phyloP scores from a whole-genome alignment of 2,888 invertebrate genomes.

The Phengaris arion region DNA sequence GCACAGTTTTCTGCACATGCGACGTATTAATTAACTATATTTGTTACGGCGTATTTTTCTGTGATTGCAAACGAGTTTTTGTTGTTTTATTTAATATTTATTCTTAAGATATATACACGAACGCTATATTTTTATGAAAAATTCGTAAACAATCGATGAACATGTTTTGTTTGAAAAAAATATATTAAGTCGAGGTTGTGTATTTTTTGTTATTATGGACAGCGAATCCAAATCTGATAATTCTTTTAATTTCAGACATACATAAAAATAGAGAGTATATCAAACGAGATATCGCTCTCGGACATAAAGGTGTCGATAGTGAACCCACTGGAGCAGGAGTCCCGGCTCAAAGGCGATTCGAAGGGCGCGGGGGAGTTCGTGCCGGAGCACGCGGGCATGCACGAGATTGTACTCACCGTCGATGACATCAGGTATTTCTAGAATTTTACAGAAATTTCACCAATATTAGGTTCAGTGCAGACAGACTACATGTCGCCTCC shows the following conservation, averaged over 20 bases:
- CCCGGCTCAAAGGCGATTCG: constrained; percentile 81
- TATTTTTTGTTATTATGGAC: too few relatives aligned
- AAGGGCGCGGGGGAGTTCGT: constrained; percentile 91
- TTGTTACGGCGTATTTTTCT: not conserved
- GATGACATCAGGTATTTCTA: constrained; percentile 76
- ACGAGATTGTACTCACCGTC: constrained; percentile 84
- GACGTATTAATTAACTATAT: not conserved
- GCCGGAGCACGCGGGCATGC: constrained; percentile 95
- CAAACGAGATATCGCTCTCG: constrained; percentile 83
- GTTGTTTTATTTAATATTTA: not conserved
- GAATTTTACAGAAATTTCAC: not conserved
- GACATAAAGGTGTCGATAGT: constrained; percentile 88
- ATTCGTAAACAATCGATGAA: too few relatives aligned
- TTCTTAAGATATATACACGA: constrained; percentile 27
- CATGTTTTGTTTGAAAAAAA: too few relatives aligned
- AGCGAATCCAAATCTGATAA: too few relatives aligned
- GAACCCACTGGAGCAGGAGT: constrained; percentile 86
- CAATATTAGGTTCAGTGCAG: not conserved
- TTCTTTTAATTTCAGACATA: constrained; percentile 80
- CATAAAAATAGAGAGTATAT: constrained; percentile 87
- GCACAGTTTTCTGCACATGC: not conserved
- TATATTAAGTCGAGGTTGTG: too few relatives aligned
- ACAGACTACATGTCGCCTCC: too few relatives aligned
- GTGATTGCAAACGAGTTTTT: not conserved
- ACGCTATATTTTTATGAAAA: not conserved